A percentile compares a stretch with the other conserved stretches of the same genome.
These are phyloP conservation scores for Atopsyche davidsoni DNA, from an alignment of 1,140 invertebrate species.

Conservation along the genomic window DNA sequence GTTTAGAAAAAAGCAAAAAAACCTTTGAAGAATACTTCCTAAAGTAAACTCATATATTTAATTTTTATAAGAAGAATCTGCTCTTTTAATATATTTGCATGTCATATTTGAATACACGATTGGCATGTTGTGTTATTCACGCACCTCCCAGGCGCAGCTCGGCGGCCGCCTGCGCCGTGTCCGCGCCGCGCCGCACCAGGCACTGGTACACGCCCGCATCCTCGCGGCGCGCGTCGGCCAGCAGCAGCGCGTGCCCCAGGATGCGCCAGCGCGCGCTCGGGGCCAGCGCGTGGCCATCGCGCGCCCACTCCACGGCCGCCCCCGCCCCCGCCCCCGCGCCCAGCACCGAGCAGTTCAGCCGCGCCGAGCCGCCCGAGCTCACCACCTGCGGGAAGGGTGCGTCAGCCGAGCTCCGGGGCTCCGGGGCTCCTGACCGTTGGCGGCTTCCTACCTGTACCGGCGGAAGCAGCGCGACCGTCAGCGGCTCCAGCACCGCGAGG, in stretches of 20 bases:
- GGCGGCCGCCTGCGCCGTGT: constrained; percentile 66
- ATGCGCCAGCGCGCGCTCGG: not conserved
- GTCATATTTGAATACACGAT: not conserved
- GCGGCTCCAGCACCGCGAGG: constrained; percentile 13
- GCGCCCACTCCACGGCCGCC: constrained; percentile 60
- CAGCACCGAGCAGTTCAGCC: constrained; percentile 68
- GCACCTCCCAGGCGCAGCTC: constrained; percentile 70
- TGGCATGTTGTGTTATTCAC: no score
- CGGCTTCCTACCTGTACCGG: constrained; percentile 12
- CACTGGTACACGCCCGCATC: constrained; percentile 82
- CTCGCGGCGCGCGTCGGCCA: constrained; percentile 57
- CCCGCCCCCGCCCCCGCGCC: constrained; percentile 59
- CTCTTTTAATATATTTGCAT: not conserved
- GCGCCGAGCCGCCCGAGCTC: constrained; percentile 68
- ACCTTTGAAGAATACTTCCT: no score
- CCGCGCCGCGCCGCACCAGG: constrained; percentile 61
- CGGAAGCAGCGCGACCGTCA: constrained; percentile 13
- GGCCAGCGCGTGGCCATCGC: constrained; percentile 43
- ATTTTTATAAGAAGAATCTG: not conserved
- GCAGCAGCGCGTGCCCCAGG: constrained; percentile 37
- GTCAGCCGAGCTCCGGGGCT: not conserved
- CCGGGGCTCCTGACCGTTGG: not conserved
- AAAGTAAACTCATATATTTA: no score
- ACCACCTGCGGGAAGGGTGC: constrained; percentile 50
- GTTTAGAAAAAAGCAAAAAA: no score